phyloP scores from a whole-genome alignment of 1,140 invertebrate species.

The Magallana gigas region DNA sequence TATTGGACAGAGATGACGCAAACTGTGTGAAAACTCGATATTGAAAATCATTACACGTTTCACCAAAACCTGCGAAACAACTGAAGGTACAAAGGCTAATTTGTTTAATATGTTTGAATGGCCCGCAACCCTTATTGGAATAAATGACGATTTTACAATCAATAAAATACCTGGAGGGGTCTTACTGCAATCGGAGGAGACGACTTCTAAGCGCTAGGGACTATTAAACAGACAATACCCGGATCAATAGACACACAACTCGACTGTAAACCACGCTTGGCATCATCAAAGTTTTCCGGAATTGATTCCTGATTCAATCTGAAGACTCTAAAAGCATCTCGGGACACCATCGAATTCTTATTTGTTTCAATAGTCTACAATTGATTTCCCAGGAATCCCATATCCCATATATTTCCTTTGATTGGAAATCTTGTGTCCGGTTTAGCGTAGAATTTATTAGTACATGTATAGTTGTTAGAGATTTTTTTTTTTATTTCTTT shows the following conservation, averaged over 20 bases:
- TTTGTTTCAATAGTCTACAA: no score
- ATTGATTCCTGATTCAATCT: background rate
- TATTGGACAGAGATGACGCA: background rate
- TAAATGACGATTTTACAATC: conserved; percentile 25
- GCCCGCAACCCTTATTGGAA: conserved; percentile 25
- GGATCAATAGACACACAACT: background rate
- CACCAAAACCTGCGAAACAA: background rate
- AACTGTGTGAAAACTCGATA: conserved; percentile 13
- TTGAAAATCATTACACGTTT: conserved; percentile 19
- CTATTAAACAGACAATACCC: conserved; percentile 2
- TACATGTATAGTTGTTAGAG: no score
- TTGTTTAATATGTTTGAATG: conserved; percentile 1
- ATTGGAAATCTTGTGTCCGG: no score
- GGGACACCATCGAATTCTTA: background rate
- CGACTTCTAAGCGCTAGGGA: background rate
- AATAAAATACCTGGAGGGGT: conserved; percentile 6
- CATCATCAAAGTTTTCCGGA: conserved; percentile 7
- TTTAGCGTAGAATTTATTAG: no score
- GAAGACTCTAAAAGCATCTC: background rate
- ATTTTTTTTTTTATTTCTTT: no score
- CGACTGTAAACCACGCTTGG: background rate
- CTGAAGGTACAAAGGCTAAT: background rate
- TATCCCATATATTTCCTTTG: no score
- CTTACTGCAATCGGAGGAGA: background rate
- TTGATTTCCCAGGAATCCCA: no score